These are phyloP conservation scores for Calyptommatus sinebrachiatus DNA, from an alignment of 2,113 vertebrate genomes.

Conservation along the genomic window DNA sequence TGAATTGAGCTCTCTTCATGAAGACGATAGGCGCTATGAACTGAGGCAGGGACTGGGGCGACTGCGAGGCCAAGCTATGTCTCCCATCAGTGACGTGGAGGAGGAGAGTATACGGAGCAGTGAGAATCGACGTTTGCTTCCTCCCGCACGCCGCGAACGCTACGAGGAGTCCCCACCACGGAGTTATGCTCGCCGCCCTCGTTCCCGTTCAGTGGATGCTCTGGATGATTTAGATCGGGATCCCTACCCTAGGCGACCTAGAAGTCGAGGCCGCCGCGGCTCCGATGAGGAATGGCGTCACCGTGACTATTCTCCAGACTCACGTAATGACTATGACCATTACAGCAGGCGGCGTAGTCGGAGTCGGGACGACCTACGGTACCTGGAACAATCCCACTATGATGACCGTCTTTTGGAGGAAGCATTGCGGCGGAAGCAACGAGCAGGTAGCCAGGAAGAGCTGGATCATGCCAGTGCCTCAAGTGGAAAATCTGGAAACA, in stretches of 20 bases:
- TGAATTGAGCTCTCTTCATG: slow-evolving; percentile 86
- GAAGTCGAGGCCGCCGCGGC: slow-evolving; percentile 52
- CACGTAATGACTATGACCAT: slow-evolving; percentile 33
- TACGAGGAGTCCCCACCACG: slow-evolving; percentile 36
- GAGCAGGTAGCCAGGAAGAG: slow-evolving; percentile 71
- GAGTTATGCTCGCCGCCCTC: slow-evolving; percentile 42
- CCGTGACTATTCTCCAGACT: slow-evolving; percentile 68
- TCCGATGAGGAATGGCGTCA: slow-evolving; percentile 61
- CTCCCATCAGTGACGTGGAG: slow-evolving; percentile 72
- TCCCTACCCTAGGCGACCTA: slow-evolving; percentile 55
- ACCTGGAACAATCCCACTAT: slow-evolving; percentile 69
- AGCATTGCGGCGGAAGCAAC: slow-evolving; percentile 79
- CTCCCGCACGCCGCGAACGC: slow-evolving; percentile 47
- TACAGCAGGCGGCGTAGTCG: slow-evolving; percentile 71
- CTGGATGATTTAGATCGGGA: slow-evolving; percentile 75
- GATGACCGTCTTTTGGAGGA: slow-evolving; percentile 81
- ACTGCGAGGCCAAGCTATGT: slow-evolving; percentile 68
- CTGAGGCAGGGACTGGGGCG: slow-evolving; percentile 59
- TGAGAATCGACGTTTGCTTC: slow-evolving; percentile 71
- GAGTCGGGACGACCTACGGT: slow-evolving; percentile 83
- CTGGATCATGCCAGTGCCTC: slow-evolving; percentile 71
- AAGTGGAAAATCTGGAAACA: slow-evolving; percentile 62
- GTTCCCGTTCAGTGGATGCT: slow-evolving; percentile 83
- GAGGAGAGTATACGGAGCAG: slow-evolving; percentile 81
- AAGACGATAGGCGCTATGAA: slow-evolving; percentile 65